These are phyloP conservation scores for Nyctibius grandis DNA, from an alignment of 2,797 vertebrate species.

Conservation along the genomic window DNA sequence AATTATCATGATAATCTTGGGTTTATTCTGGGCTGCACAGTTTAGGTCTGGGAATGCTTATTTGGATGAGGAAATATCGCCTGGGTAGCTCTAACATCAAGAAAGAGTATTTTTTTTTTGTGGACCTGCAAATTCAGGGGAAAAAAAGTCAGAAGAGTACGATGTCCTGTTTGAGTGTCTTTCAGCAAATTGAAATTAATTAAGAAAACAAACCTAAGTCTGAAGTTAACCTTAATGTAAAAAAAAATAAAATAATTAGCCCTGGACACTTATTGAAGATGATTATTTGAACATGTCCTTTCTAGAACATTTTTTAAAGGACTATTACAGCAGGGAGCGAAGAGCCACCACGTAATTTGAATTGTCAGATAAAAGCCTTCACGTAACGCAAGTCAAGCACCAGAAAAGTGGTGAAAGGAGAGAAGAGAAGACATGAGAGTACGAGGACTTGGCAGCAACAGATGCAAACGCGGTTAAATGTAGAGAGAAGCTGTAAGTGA, in stretches of 20 bases:
- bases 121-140: not conserved
- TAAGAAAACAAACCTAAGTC: not conserved
- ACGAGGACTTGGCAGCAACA: fast-evolving
- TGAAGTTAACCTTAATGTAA: not conserved
- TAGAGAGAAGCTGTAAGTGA: not conserved
- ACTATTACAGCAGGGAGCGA: not conserved
- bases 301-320: not conserved
- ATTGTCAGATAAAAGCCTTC: not conserved
- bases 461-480: no score
- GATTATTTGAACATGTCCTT: fast-evolving
- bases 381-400: fast-evolving
- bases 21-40: not conserved
- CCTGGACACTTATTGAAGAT: not conserved
- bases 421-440: fast-evolving
- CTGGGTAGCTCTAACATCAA: not conserved
- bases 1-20: not conserved
- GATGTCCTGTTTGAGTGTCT: not conserved
- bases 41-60: not conserved
- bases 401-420: not conserved
- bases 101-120: not conserved
- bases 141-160: fast-evolving
- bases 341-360: not conserved
- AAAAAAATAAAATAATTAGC: not conserved
- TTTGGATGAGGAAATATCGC: not conserved
- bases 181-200: not conserved